Evolutionary conservation across 2,888 invertebrate species (phyloP).

Genomic region (Bugula neritina): DNA sequence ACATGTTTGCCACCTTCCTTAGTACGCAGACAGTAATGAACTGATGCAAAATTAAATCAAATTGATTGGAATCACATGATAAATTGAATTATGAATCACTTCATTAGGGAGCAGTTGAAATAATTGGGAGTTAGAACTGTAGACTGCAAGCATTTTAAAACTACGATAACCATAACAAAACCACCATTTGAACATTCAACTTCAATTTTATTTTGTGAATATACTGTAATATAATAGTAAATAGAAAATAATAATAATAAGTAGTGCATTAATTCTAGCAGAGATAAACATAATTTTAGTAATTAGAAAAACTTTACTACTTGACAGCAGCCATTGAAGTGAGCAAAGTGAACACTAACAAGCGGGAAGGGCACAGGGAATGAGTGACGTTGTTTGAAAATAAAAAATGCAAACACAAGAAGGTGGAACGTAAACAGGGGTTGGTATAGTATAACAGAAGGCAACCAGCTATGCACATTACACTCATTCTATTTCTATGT

Average conservation of each 20-base stretch:
- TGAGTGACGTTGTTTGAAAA: neutral
- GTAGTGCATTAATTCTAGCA: neutral
- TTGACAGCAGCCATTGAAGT: neutral
- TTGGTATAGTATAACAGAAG: neutral
- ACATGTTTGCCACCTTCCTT: too few species aligned
- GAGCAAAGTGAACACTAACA: neutral
- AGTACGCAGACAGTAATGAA: too few species aligned
- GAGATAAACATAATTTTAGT: neutral
- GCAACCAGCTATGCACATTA: too few species aligned
- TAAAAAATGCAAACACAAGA: neutral
- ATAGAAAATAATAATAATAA: neutral
- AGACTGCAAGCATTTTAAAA: too few species aligned
- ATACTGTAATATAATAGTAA: neutral
- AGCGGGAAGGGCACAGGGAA: neutral
- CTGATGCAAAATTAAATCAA: too few species aligned
- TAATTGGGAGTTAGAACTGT: too few species aligned
- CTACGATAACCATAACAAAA: neutral
- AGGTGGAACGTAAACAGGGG: slow-evolving; percentile 26
- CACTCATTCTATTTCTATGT: neutral
- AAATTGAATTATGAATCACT: too few species aligned
- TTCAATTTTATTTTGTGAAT: neutral
- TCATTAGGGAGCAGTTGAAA: too few species aligned
- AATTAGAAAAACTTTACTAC: neutral
- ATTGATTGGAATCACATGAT: too few species aligned
- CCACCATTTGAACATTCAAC: neutral